A percentile compares a stretch with the other conserved stretches of the same genome.
Evolutionary conservation across 2,113 vertebrate genomes (phyloP).

Genomic region (Oryzias celebensis): DNA sequence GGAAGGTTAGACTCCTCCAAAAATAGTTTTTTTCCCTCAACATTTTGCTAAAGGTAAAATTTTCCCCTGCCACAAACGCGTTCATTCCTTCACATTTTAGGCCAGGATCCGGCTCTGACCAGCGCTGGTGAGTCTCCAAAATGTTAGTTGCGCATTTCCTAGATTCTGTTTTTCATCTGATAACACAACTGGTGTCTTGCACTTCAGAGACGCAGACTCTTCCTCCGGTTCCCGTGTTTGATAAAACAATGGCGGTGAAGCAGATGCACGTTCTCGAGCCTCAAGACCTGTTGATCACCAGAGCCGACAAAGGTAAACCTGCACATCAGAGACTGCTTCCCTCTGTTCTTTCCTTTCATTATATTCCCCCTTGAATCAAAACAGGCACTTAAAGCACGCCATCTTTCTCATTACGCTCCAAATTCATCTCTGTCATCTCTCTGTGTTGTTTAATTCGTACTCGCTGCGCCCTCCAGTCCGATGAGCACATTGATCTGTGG

Average conservation of each 20-base stretch:
- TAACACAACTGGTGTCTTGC: conserved; percentile 25
- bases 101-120: conserved; percentile 55
- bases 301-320: conserved; percentile 91
- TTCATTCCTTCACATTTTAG: conserved; percentile 44
- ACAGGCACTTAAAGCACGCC: conserved; percentile 13
- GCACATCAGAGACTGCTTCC: conserved; percentile 1
- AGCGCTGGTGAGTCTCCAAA: conserved; percentile 59
- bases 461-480: conserved; percentile 26
- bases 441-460: conserved; percentile 15
- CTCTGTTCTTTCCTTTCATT: neutral
- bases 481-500: conserved; percentile 46
- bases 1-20: conserved; percentile 73
- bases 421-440: conserved; percentile 31
- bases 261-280: conserved; percentile 94
- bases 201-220: conserved; percentile 80
- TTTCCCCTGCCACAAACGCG: no score
- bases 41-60: no score
- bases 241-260: conserved; percentile 91
- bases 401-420: conserved; percentile 24
- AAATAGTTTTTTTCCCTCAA: no score
- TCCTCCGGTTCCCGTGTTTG: conserved; percentile 86
- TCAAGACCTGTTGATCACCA: conserved; percentile 89
- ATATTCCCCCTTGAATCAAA: conserved; percentile 5
- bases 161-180: neutral
- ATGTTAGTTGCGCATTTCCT: no score